Percentiles rank a stretch among this genome's conserved stretches.
phyloP scores from a whole-genome alignment of 1,140 invertebrate genomes.

The Drosophila tani region DNA sequence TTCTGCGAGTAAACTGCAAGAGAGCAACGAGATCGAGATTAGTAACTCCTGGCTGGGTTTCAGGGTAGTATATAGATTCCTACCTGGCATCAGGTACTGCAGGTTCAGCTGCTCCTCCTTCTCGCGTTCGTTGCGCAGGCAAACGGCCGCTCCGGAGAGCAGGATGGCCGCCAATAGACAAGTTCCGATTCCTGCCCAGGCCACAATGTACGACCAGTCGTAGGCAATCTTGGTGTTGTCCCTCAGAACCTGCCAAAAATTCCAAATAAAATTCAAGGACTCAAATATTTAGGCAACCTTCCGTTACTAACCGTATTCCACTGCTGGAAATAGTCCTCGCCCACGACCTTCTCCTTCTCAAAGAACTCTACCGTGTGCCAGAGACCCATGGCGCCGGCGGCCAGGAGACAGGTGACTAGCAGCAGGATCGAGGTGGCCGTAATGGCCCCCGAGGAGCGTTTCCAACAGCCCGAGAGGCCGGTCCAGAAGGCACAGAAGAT shows the following conservation, averaged over 20 bases:
- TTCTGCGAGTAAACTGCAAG: slow-evolving; percentile 95
- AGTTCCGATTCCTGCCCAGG: slow-evolving; percentile 97
- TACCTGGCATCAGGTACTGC: slow-evolving; percentile 99
- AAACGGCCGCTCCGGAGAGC: slow-evolving; percentile 96
- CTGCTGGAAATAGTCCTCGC: slow-evolving; percentile 95
- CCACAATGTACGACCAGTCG: slow-evolving; percentile 98
- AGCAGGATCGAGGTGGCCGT: slow-evolving; percentile 96
- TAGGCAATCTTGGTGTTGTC: slow-evolving; percentile 94
- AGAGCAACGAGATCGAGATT: slow-evolving; percentile 29
- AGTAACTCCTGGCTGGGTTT: neutral
- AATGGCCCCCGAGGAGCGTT: slow-evolving; percentile 95
- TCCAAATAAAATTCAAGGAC: neutral
- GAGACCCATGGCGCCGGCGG: slow-evolving; percentile 96
- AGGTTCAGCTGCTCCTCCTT: slow-evolving; percentile 97
- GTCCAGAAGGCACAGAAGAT: slow-evolving; percentile 97
- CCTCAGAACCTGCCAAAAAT: slow-evolving; percentile 90
- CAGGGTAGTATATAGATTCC: neutral
- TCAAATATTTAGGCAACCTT: neutral
- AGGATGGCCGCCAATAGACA: slow-evolving; percentile 94
- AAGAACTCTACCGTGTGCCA: slow-evolving; percentile 98
- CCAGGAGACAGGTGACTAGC: slow-evolving; percentile 93
- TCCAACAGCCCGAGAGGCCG: slow-evolving; percentile 94
- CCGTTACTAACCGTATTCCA: slow-evolving; percentile 91
- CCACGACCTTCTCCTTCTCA: slow-evolving; percentile 96
- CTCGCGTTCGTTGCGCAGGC: slow-evolving; percentile 95